These are phyloP conservation scores for Nezara viridula DNA, from an alignment of 2,888 invertebrate genomes.

Conservation along the genomic window DNA sequence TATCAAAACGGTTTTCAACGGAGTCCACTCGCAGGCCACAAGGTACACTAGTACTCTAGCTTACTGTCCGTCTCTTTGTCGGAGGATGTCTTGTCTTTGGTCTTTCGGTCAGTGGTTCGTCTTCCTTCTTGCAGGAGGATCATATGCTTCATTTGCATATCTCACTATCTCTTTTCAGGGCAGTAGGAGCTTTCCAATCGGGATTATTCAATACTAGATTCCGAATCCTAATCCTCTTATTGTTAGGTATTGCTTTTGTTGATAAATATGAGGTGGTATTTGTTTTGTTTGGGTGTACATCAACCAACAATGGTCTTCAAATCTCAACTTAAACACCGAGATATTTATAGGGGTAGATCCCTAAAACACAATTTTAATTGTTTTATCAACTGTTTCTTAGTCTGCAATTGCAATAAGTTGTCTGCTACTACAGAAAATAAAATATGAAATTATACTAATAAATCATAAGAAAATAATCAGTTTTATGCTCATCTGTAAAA, in stretches of 20 bases:
- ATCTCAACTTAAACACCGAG: neutral
- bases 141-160: neutral
- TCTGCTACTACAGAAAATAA: too few relatives aligned
- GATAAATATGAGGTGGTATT: neutral
- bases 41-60: constrained; percentile 67
- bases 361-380: neutral
- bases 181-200: neutral
- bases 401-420: too few relatives aligned
- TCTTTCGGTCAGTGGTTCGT: neutral
- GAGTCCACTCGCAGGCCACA: constrained; percentile 69
- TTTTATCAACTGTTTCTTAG: neutral
- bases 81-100: neutral
- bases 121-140: neutral
- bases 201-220: neutral
- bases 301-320: neutral
- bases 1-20: constrained; percentile 69
- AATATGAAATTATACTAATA: too few relatives aligned
- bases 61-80: neutral
- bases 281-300: neutral
- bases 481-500: too few relatives aligned
- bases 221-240: neutral
- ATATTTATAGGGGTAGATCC: neutral
- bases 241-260: neutral
- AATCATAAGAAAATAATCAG: too few relatives aligned
- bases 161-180: neutral